These are phyloP conservation scores for Branchipolynoe longqiensis DNA, from an alignment of 2,888 invertebrate species.

Conservation along the genomic window DNA sequence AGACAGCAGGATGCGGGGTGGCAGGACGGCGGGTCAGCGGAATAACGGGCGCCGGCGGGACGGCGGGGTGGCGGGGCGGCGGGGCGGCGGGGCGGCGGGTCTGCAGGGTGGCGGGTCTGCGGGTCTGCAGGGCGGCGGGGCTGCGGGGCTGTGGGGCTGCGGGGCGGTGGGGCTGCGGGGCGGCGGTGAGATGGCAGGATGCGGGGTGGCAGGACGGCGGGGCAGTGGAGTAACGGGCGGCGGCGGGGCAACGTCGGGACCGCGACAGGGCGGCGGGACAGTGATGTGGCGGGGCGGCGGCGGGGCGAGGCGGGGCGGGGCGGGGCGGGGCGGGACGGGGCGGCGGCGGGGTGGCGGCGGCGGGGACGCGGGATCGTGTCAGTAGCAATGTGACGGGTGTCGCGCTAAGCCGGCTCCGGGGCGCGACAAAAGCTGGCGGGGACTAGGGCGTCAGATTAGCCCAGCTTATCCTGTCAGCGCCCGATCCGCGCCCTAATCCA, in stretches of 20 bases:
- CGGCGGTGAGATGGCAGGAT: neutral
- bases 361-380: neutral
- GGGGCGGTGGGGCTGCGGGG: neutral
- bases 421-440: conserved; percentile 38
- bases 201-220: neutral
- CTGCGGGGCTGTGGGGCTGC: neutral
- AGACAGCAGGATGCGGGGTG: neutral
- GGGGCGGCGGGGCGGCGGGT: neutral
- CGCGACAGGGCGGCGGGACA: neutral
- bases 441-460: conserved; percentile 38
- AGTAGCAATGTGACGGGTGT: conserved; percentile 52
- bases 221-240: neutral
- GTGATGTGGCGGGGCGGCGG: neutral
- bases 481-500: conserved; percentile 37
- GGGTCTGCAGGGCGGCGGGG: neutral
- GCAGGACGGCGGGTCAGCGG: neutral
- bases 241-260: neutral
- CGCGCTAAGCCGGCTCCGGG: conserved; percentile 20
- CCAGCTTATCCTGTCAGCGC: conserved; percentile 46
- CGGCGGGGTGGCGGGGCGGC: neutral
- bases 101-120: neutral
- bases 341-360: neutral
- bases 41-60: neutral
- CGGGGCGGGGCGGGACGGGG: conserved; percentile 3
- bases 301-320: neutral